A percentile compares a stretch with the other conserved stretches of the same genome.
These are phyloP conservation scores for Hermetia illucens DNA, from an alignment of 1,140 invertebrate genomes.

Conservation along the genomic window DNA sequence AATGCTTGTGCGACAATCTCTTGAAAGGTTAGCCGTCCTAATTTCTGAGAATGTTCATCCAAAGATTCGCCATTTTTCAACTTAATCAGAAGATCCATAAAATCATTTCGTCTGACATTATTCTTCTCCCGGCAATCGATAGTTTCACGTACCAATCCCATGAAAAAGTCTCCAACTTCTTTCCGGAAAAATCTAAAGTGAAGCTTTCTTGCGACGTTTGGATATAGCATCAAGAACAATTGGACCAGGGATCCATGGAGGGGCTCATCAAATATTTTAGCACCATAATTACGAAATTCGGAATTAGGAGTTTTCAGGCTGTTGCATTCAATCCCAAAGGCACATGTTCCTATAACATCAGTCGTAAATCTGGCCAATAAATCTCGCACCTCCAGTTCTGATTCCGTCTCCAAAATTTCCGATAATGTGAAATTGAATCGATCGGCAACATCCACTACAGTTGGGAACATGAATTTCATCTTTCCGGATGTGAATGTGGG, in stretches of 20 bases:
- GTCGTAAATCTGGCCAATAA: too few relatives aligned
- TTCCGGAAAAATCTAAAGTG: constrained; percentile 8
- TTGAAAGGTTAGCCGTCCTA: constrained; percentile 13
- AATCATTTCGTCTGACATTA: too few relatives aligned
- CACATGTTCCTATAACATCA: constrained; percentile 43
- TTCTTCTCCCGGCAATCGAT: too few relatives aligned
- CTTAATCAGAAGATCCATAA: constrained; percentile 15
- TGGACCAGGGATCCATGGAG: too few relatives aligned
- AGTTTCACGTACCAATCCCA: constrained; percentile 14
- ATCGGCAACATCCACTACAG: too few relatives aligned
- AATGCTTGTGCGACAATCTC: constrained; percentile 26
- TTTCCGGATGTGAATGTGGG: too few relatives aligned
- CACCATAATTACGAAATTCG: constrained; percentile 27
- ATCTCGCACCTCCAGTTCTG: too few relatives aligned
- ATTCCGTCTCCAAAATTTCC: too few relatives aligned
- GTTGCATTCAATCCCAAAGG: constrained; percentile 41
- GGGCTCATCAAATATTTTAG: constrained; percentile 14
- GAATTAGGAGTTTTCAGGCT: constrained; percentile 33
- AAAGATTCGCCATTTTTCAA: not conserved
- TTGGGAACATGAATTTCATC: too few relatives aligned
- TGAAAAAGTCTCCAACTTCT: constrained; percentile 18
- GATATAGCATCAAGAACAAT: not conserved
- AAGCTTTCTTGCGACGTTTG: not conserved
- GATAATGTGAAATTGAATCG: too few relatives aligned
- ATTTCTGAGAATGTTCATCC: too few relatives aligned